phyloP scores from a whole-genome alignment of 2,797 vertebrate species.

The Glyptemys insculpta region DNA sequence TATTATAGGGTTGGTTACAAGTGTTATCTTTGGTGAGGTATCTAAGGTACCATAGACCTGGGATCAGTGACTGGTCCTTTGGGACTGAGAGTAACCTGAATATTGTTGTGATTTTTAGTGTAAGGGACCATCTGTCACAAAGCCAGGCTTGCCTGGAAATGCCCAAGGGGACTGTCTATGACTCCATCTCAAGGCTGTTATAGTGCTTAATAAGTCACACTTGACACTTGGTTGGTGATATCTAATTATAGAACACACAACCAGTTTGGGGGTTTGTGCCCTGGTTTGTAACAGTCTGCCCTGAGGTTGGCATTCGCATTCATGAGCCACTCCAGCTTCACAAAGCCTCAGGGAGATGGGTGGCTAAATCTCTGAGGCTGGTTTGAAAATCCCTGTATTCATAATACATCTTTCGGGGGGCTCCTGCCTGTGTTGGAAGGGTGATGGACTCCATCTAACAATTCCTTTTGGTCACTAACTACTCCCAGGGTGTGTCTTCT shows the following conservation, averaged over 20 bases:
- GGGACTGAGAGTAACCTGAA: background rate
- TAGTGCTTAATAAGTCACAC: background rate
- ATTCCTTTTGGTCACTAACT: background rate
- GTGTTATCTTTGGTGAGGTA: background rate
- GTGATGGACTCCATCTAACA: background rate
- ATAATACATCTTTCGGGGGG: background rate
- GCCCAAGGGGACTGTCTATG: background rate
- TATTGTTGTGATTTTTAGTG: background rate
- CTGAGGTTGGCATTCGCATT: background rate
- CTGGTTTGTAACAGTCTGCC: background rate
- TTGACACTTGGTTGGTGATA: background rate
- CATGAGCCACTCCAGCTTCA: background rate
- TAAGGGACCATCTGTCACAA: background rate
- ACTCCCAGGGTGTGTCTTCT: background rate
- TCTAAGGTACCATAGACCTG: background rate
- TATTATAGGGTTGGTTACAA: background rate
- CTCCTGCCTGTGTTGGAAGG: background rate
- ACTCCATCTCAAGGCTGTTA: background rate
- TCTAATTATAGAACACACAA: background rate
- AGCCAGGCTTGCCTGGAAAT: background rate
- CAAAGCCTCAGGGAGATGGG: background rate
- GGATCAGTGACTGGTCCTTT: background rate
- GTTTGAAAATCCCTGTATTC: background rate
- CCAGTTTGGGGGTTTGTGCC: background rate
- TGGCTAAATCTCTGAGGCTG: background rate